Base-by-base conservation (phyloP, 1,140 invertebrate genomes). In the Cherax destructor region DNA sequence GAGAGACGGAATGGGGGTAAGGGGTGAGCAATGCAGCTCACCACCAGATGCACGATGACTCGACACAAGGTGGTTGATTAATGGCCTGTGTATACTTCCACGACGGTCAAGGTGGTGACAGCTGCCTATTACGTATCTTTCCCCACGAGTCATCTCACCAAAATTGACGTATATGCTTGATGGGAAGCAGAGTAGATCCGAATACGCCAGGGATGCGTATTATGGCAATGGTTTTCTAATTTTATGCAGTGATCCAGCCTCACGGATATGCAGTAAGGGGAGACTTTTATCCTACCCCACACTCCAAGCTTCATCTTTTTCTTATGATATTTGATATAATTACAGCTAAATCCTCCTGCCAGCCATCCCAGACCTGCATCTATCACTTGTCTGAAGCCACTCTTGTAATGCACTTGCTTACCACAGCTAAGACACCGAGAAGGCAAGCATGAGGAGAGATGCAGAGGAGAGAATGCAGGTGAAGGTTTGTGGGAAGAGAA, bases 191-290 rank as follows among this genome's bases (percentile, higher is more conserved):
- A 21, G 61, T 5, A 30, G 69, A 74, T 9, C 11, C 18, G 21
- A 9, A 11, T 24, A 74, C 11, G n/a, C 6, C 69, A 21, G n/a
- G n/a, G 11, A 30, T 6, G n/a, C 49, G n/a, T 24, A 79, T 24
- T 61, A 41, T 85, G 88, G 88, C 88, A 85, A 80, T 49, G 52
- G 69, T 86, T 85, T 91, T 91, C 83, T 85, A 91, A 91, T 85
- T 91, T 85, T 85, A 91, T 85, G 88, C 88, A 85, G 81, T 79
- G 74, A 84, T 86, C 81, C 81, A 80, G 88, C 24, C 83, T 85
- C 77, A 50, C 88, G 88, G 83, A 91, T 91, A 91, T 91, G 88
- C 83, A 91, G 74, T 61, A 87, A 87, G 85, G 85, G 85, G 85
- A 87, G 85, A 87, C n/a, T 87, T 87, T 78, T 78, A 78, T 79